Base-by-base conservation (phyloP, 2,113 vertebrate genomes). In the Apus apus region DNA sequence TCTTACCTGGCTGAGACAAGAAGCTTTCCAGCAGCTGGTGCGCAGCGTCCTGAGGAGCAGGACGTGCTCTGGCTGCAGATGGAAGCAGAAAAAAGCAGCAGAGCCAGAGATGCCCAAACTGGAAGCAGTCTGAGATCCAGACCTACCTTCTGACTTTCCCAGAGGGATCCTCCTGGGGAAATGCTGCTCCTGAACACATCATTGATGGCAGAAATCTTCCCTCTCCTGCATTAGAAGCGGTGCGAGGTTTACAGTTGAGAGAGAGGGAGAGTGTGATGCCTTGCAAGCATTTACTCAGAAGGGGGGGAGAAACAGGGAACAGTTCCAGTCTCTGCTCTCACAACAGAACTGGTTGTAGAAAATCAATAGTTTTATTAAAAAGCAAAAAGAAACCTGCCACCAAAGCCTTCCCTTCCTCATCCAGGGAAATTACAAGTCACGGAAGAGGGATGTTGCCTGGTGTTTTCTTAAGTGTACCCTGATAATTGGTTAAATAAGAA, bases 401-500 rank as follows among this genome's bases (percentile, higher is more conserved):
- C 6, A 74, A 56, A 70, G n/a, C 30, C 23, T 81, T 61, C 22
- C 34, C 36, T 85, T 73, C 67, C 58, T 36, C 50, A 17, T 46
- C 16, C 30, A 76, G 40, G 45, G 32, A 57, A 85, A 87, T 53
- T 85, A 15, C 27, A 50, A 91, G n/a, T 57, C 66, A 45, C 0
- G 2, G 58, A 85, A 94, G 40, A 91, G 19, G 54, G 36, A 94
- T 23, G 60, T 40, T 79, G 34, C 32, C 16, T 15, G 2, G 1
- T 67, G 43, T 81, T 77, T 90, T 77, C 79, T 51, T 77, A 70
- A 73, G 50, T 2, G 2, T 43, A 25, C 19, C 10, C 46, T 56
- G 32, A 40, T 90, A 95, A 95, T 84, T 86, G 46, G 60, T 66
- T 94, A 90, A 94, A 95, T 77, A 74, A 88, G 51, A 86, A 82